phyloP scores from a whole-genome alignment of 2,113 vertebrate genomes.

The Cervus canadensis region DNA sequence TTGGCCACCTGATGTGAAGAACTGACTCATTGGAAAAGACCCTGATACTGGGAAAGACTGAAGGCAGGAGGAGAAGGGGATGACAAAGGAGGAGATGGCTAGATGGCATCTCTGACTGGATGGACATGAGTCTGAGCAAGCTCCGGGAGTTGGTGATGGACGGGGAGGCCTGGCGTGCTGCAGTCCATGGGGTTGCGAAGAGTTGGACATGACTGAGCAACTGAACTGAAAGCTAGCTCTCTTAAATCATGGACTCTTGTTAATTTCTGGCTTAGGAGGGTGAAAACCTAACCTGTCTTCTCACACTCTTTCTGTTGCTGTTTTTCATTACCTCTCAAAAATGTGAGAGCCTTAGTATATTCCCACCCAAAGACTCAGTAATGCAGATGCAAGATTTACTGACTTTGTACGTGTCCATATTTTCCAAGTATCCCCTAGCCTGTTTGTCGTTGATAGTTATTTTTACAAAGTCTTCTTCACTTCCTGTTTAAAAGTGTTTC shows the following conservation, averaged over 20 bases:
- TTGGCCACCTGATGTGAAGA: not conserved
- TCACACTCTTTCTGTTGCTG: not conserved
- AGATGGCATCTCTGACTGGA: not conserved
- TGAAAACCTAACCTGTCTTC: not conserved
- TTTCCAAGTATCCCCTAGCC: not conserved
- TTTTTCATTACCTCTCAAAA: conserved; percentile 27
- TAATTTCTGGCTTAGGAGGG: not conserved
- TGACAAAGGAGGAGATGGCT: not conserved
- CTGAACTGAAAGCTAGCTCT: not conserved
- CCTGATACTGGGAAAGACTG: not conserved
- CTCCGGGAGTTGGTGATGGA: not conserved
- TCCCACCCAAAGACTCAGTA: not conserved
- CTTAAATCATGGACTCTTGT: not conserved
- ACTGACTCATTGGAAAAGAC: not conserved
- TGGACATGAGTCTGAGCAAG: not conserved
- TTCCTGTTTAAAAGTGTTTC: conserved; percentile 27
- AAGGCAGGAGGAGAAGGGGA: not conserved
- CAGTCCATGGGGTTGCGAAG: not conserved
- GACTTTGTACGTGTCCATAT: not conserved
- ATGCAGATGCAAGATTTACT: not conserved
- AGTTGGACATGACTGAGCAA: not conserved
- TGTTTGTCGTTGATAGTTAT: not conserved
- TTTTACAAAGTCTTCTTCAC: conserved; percentile 45
- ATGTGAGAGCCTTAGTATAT: not conserved
- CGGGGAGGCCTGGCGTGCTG: not conserved